A percentile compares a stretch with the other conserved stretches of the same genome.
These are phyloP conservation scores for Tetragonula clypearis DNA, from an alignment of 1,140 invertebrate genomes.

Conservation along the genomic window DNA sequence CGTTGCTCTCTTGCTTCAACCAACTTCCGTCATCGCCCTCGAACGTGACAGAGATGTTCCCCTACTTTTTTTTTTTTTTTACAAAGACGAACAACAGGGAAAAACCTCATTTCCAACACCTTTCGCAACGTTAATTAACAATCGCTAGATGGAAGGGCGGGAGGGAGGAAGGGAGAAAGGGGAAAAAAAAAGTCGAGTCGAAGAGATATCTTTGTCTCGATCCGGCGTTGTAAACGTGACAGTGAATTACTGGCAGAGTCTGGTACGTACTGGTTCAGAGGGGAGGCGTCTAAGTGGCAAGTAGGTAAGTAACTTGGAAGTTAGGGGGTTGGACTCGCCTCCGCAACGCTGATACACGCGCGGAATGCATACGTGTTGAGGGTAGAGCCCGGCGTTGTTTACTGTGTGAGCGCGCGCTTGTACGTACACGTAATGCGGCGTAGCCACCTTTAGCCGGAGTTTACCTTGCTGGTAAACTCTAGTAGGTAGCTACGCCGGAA, in stretches of 20 bases:
- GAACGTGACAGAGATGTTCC: not conserved
- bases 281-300: constrained; percentile 75
- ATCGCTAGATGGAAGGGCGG: not conserved
- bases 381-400: constrained; percentile 41
- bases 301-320: constrained; percentile 78
- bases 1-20: too few species aligned
- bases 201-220: constrained; percentile 49
- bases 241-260: constrained; percentile 70
- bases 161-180: too few species aligned
- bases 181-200: constrained; percentile 27
- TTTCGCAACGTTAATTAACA: not conserved
- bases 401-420: constrained; percentile 59
- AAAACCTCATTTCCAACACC: not conserved
- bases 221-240: constrained; percentile 62
- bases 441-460: constrained; percentile 68
- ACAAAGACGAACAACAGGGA: not conserved
- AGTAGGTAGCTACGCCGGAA: constrained; percentile 73
- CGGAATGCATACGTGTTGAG: constrained; percentile 51
- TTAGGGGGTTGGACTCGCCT: constrained; percentile 65
- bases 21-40: not conserved
- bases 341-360: constrained; percentile 50
- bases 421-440: constrained; percentile 61
- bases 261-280: constrained; percentile 27
- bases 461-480: constrained; percentile 78
- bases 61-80: too few species aligned